These are phyloP conservation scores for Listronotus bonariensis DNA, from an alignment of 1,140 invertebrate genomes.

Conservation along the genomic window DNA sequence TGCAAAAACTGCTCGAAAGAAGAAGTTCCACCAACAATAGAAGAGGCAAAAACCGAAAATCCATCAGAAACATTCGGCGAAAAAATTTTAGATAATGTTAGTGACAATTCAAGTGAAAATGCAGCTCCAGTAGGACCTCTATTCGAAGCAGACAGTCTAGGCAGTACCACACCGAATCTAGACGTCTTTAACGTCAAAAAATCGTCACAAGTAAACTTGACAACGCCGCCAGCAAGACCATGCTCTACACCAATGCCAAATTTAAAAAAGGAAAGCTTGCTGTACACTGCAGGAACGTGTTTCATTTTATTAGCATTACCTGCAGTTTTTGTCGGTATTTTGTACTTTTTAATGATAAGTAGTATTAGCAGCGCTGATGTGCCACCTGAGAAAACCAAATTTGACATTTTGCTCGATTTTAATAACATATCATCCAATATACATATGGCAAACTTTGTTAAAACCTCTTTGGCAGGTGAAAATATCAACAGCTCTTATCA, in stretches of 20 bases:
- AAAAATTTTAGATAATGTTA: conserved; percentile 12
- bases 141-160: conserved; percentile 18
- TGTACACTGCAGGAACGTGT: conserved; percentile 6
- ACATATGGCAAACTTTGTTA: conserved; percentile 3
- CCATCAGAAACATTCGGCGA: conserved; percentile 9
- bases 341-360: conserved; percentile 18
- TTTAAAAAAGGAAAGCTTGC: not conserved
- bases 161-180: conserved; percentile 10
- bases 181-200: conserved; percentile 29
- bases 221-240: not conserved
- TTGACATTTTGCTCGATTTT: conserved; percentile 9
- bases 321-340: conserved; percentile 3
- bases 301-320: conserved; percentile 7
- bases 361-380: not conserved
- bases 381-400: not conserved
- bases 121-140: conserved; percentile 9
- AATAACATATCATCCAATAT: conserved; percentile 3
- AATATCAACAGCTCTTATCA: not conserved
- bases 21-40: not conserved
- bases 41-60: conserved; percentile 9
- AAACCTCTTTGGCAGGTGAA: not conserved
- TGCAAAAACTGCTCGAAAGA: conserved; percentile 4
- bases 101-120: conserved; percentile 3
- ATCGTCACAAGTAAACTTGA: not conserved
- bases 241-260: not conserved